Conservation (phyloP, 2,113 vertebrate species). For the Hippolais icterina region DNA sequence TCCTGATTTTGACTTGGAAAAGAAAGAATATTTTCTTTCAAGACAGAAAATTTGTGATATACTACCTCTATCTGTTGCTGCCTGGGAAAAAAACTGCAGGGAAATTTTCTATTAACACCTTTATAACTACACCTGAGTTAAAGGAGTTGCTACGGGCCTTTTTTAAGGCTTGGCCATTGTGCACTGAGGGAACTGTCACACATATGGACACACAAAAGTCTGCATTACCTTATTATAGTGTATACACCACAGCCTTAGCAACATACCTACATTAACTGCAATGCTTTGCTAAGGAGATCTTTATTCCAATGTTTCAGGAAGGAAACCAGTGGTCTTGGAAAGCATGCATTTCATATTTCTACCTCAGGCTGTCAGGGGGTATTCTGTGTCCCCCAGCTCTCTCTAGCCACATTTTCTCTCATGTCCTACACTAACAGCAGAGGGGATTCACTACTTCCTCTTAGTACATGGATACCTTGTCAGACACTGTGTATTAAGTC, state of each 20-base stretch:
- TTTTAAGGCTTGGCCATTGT: accelerated
- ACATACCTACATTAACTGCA: background rate
- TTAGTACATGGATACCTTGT: background rate
- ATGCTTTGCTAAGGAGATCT: background rate
- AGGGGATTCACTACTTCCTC: background rate
- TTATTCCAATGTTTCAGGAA: background rate
- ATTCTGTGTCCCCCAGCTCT: background rate
- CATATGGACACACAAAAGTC: background rate
- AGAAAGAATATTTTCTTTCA: background rate
- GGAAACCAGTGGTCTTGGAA: background rate
- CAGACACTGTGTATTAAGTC: background rate
- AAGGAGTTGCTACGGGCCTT: background rate
- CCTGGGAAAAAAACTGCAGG: background rate
- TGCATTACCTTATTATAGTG: background rate
- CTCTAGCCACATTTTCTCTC: background rate
- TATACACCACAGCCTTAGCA: background rate
- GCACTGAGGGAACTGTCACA: background rate
- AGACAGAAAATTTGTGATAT: background rate
- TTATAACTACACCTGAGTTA: background rate
- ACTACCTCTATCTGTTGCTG: background rate
- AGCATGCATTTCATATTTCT: background rate
- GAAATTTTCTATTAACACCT: background rate
- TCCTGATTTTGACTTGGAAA: background rate
- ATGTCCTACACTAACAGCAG: background rate
- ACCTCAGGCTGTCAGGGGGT: background rate